Base-by-base conservation (phyloP, 2,888 invertebrate species). In the Chrysodeixis includens region DNA sequence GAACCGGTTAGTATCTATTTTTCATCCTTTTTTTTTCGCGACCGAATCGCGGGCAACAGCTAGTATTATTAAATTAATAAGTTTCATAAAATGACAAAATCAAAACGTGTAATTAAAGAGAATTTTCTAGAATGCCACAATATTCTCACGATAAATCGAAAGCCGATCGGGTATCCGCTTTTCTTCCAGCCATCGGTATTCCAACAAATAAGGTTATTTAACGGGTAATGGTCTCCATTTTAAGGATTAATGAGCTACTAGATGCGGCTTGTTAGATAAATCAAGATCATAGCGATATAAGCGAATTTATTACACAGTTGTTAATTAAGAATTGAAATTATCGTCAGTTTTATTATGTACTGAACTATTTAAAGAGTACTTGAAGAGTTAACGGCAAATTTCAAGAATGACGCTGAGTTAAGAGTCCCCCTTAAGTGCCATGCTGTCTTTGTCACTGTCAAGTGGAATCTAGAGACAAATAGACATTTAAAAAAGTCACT, bases 131-230 rank as follows among this genome's bases (percentile, higher is more conserved):
- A 69, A 70, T 76, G 67, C 65, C 69, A 62, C 71, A 55, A 68
- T 73, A 64, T 78, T 82, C 81, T 64, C 80, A 78, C 81, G 69
- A 66, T 30, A 10, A 69, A 74, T 69, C 52, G 80, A 82, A 80
- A 82, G 83, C 70, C 56, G 76, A 64, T 70, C 58, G n/a, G 61
- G 62, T 68, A 73, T 76, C 71, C 71, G 69, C 76, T 81, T 81
- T 81, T 82, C 79, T 81, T 82, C 81, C 81, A 69, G n/a, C 62
- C 58, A 55, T 69, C 77, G 55, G 60, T 56, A 57, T 55, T 62
- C 30, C 51, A 54, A 80, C 83, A 61, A 70, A 81, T 81, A 82
- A 72, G 81, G 83, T 76, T 70, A 80, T 81, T 82, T 64, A 69
- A 57, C 66, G 40, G 58, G 55, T 62, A 66, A 70, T 65, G 69